Evolutionary conservation across 2,797 vertebrate species (phyloP).

Genomic region (Xiphophorus birchmanni): DNA sequence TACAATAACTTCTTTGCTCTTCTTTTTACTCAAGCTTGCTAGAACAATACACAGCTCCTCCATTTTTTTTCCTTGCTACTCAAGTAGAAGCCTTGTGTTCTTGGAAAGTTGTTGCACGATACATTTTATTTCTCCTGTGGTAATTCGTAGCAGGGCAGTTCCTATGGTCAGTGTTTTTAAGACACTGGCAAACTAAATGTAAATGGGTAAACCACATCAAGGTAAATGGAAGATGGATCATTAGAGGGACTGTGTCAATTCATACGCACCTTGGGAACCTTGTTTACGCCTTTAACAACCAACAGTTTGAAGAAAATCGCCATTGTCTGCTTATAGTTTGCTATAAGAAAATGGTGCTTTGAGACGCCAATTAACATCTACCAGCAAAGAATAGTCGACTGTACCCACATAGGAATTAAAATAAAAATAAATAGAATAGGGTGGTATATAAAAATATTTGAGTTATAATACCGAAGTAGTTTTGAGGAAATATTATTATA

Average conservation of each 20-base stretch:
- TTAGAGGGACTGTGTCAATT: background rate
- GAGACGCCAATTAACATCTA: background rate
- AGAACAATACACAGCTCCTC: constrained; percentile 22
- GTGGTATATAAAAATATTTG: background rate
- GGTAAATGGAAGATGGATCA: background rate
- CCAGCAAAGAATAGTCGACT: background rate
- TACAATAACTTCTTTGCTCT: constrained; percentile 33
- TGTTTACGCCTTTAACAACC: background rate
- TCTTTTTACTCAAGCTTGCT: constrained; percentile 30
- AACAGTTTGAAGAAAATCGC: background rate
- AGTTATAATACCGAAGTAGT: background rate
- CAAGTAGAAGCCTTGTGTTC: background rate
- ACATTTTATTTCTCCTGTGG: background rate
- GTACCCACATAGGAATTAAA: background rate
- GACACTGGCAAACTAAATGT: background rate
- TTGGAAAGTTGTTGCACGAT: constrained; percentile 10
- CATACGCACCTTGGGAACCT: background rate
- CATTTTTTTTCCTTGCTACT: background rate
- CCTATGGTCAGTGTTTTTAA: background rate
- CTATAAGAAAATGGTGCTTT: background rate
- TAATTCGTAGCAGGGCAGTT: background rate
- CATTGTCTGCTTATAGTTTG: background rate
- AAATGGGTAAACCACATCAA: background rate
- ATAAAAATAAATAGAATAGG: background rate
- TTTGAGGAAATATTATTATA: background rate